phyloP scores from a whole-genome alignment of 1,140 invertebrate species.

The Solen grandis region DNA sequence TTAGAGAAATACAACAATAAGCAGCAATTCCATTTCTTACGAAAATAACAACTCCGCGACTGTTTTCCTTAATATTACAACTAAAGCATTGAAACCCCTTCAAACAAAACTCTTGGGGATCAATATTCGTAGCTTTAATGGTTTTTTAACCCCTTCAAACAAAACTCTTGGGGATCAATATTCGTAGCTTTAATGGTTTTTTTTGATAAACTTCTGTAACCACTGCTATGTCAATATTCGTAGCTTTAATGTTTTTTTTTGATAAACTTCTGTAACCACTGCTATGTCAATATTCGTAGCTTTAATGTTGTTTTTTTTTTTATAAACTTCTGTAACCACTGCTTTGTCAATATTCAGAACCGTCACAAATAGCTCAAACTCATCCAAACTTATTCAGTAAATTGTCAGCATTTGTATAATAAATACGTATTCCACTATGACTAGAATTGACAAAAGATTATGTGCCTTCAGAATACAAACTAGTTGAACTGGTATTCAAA shows the following conservation, averaged over 20 bases:
- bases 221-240: background rate
- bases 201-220: background rate
- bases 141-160: background rate
- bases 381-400: background rate
- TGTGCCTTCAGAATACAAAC: too few relatives aligned
- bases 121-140: conserved; percentile 2
- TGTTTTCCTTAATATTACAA: background rate
- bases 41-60: background rate
- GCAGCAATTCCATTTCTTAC: background rate
- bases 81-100: background rate
- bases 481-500: too few relatives aligned
- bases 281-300: background rate
- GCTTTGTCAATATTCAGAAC: background rate
- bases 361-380: background rate
- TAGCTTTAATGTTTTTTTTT: too few relatives aligned
- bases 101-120: background rate
- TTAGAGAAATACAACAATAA: background rate
- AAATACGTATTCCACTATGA: background rate
- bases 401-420: conserved; percentile 15
- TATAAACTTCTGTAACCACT: background rate
- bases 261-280: too few relatives aligned
- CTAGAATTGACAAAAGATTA: too few relatives aligned
- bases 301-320: too few relatives aligned
- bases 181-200: conserved; percentile 8
- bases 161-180: background rate